Percentiles rank a stretch among this genome's conserved stretches.
phyloP scores from a whole-genome alignment of 2,888 invertebrate genomes.

The Drosophila dives region DNA sequence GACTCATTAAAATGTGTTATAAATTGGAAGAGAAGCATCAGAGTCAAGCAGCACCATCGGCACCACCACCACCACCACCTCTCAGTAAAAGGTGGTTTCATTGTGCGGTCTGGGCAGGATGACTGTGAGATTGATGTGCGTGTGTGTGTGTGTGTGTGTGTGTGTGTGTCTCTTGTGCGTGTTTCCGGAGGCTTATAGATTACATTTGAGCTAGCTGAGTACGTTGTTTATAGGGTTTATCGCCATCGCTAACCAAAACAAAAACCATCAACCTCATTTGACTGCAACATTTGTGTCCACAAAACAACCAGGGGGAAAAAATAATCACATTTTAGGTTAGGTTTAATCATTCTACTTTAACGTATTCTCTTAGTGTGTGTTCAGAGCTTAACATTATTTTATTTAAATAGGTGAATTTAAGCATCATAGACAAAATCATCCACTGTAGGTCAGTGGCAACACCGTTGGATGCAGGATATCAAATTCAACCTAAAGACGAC shows the following conservation, averaged over 20 bases:
- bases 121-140: conserved; percentile 38
- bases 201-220: conserved; percentile 38
- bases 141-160: conserved; percentile 18
- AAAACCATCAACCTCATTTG: conserved; percentile 42
- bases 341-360: conserved; percentile 1
- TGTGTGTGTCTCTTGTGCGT: conserved; percentile 26
- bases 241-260: conserved; percentile 36
- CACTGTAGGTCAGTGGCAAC: too few relatives aligned
- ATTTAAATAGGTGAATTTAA: background rate
- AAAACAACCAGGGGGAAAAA: conserved; percentile 13
- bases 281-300: conserved; percentile 25
- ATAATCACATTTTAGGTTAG: conserved; percentile 13
- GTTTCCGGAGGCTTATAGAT: conserved; percentile 42
- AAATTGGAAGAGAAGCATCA: conserved; percentile 41
- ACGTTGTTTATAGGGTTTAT: conserved; percentile 54
- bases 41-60: conserved; percentile 1
- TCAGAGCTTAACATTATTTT: background rate
- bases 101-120: conserved; percentile 33
- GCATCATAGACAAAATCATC: background rate
- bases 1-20: conserved; percentile 72
- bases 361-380: background rate
- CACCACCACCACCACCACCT: background rate
- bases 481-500: too few relatives aligned
- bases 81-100: conserved; percentile 48
- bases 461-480: too few relatives aligned